These are phyloP conservation scores for Brachyistius frenatus DNA, from an alignment of 2,113 vertebrate genomes.

Conservation along the genomic window DNA sequence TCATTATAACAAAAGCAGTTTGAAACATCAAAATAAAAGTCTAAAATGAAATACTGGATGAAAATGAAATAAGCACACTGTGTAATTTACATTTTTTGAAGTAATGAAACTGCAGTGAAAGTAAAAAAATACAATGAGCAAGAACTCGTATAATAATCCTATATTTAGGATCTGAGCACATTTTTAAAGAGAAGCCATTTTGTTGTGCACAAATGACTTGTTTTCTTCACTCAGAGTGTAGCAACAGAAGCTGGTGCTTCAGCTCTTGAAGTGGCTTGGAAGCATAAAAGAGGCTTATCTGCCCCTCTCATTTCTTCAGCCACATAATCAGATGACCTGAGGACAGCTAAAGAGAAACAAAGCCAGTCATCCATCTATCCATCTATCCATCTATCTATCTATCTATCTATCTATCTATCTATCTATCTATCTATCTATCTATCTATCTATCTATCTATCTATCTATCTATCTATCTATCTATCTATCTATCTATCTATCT, in stretches of 20 bases:
- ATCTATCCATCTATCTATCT: conserved; percentile 36
- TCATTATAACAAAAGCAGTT: background rate
- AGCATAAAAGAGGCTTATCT: conserved; percentile 82
- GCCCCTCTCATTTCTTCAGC: conserved; percentile 73
- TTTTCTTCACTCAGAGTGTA: conserved; percentile 61
- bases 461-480: no score
- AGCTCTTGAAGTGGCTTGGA: conserved; percentile 79
- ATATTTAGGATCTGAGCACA: conserved; percentile 25
- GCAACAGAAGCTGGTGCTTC: conserved; percentile 74
- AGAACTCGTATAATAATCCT: no score
- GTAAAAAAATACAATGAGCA: background rate
- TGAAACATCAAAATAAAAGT: conserved; percentile 16
- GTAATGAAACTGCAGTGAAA: conserved; percentile 13
- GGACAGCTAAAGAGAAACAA: conserved; percentile 65
- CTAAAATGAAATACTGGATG: background rate
- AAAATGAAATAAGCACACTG: background rate
- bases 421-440: conserved; percentile 7
- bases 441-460: background rate
- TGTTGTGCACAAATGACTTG: conserved; percentile 63
- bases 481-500: conserved; percentile 18
- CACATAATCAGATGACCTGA: conserved; percentile 73
- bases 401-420: conserved; percentile 44
- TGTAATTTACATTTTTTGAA: background rate
- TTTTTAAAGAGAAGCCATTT: conserved; percentile 70
- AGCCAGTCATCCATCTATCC: conserved; percentile 35